Evolutionary conservation across 2,888 invertebrate genomes (phyloP), one percentile per base, ranked within the genome.

Genomic region (Brachypalpus laphriformis): DNA sequence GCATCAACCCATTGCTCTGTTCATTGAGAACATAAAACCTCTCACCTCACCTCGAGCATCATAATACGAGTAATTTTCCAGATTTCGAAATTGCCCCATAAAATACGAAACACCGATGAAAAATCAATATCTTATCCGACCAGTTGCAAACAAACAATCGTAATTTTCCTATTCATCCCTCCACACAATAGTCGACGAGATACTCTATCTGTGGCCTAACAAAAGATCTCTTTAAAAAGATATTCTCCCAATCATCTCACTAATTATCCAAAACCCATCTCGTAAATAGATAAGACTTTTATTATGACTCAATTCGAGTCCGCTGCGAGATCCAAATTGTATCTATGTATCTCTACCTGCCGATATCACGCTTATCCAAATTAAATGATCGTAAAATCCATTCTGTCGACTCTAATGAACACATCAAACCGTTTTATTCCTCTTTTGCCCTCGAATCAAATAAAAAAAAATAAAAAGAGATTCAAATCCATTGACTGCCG

Each of bases 321-420:
- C 37, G 28, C n/a, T 18, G 28, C 28, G n/a, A 54, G 8, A 8
- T 34, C 7, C 37, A 8, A 25, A 25, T 11, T 49, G 65, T 66
- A 56, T 74, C 78, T 72, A 49, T 59, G 31, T 54, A 59, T 59
- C 63, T 65, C 80, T 81, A 71, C 85, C 85, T 76, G 75, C 49
- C 56, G 75, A 85, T 81, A 85, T 85, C 85, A 85, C 85, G 85
- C 85, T 85, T 81, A 85, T 81, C 85, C 75, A 85, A 85, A 85
- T 85, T 85, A 85, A 85, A 85, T 76, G 81, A 76, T 85, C 85
- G 66, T 85, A 85, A 85, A 85, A 85, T 70, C 71, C 85, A 85
- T 85, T 85, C 81, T 40, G 81, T 85, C 51, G 81, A 76, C 71
- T 81, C 85, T 85, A 85, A 85, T 85, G 85, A 85, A 85, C 85